Percentiles rank a stretch among this genome's conserved stretches.
phyloP scores from a whole-genome alignment of 2,797 vertebrate genomes.

The Molossus molossus region DNA sequence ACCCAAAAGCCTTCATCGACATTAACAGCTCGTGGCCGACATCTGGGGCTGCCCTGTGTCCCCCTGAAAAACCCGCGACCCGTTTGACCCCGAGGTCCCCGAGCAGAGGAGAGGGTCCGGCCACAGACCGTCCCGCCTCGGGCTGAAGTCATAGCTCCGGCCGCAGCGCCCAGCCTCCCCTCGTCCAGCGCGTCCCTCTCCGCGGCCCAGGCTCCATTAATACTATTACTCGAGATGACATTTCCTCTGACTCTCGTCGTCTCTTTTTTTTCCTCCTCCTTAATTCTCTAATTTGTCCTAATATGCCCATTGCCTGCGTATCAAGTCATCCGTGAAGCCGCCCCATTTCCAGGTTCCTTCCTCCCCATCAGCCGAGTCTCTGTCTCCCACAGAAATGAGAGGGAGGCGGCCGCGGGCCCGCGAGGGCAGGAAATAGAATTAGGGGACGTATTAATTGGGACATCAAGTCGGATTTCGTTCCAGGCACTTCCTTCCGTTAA shows the following conservation, averaged over 20 bases:
- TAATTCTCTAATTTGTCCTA: conserved; percentile 94
- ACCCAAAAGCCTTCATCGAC: background rate
- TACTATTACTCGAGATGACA: conserved; percentile 92
- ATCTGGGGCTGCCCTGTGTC: background rate
- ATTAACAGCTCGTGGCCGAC: background rate
- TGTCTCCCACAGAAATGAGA: conserved; percentile 92
- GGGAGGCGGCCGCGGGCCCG: conserved; percentile 91
- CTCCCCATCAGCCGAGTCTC: conserved; percentile 89
- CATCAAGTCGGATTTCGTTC: conserved; percentile 93
- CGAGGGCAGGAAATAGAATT: conserved; percentile 94
- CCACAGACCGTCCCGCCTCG: background rate
- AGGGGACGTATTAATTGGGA: conserved; percentile 94
- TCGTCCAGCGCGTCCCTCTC: conserved; percentile 80
- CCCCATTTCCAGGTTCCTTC: conserved; percentile 92
- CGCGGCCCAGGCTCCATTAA: conserved; percentile 91
- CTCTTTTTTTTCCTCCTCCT: conserved; percentile 88
- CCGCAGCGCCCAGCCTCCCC: conserved; percentile 45
- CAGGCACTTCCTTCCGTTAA: conserved; percentile 93
- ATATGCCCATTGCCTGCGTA: conserved; percentile 92
- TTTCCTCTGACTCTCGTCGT: conserved; percentile 91
- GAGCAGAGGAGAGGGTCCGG: background rate
- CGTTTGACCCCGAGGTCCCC: background rate
- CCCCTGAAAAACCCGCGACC: background rate
- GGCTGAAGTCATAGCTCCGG: conserved; percentile 73
- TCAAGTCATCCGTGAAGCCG: conserved; percentile 92